Conservation (phyloP, 2,888 invertebrate species). For the Tetragonisca angustula region DNA sequence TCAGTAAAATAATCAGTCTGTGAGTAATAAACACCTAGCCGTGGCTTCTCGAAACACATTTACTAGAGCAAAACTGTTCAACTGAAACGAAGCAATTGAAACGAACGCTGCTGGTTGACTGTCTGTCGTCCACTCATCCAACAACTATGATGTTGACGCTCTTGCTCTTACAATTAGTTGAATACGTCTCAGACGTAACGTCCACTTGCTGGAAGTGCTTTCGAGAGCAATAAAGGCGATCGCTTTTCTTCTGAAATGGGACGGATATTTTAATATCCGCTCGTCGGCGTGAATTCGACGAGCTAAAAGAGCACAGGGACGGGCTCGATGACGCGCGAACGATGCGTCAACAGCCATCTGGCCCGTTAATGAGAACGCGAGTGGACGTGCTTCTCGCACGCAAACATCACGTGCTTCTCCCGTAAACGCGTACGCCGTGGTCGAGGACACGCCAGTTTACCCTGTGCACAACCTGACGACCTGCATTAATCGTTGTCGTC, state of each 20-base stretch:
- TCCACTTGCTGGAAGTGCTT: neutral
- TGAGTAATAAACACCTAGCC: too few relatives aligned
- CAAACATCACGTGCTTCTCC: constrained; percentile 37
- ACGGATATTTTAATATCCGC: neutral
- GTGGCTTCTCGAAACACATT: too few relatives aligned
- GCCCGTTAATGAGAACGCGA: constrained; percentile 49
- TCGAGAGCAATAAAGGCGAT: neutral
- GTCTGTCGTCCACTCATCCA: too few relatives aligned
- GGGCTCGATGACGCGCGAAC: constrained; percentile 45
- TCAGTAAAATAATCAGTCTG: too few relatives aligned
- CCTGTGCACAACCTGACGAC: constrained; percentile 63
- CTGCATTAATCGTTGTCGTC: constrained; percentile 73
- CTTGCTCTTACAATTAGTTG: neutral
- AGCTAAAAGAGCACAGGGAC: constrained; percentile 4
- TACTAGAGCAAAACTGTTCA: too few relatives aligned
- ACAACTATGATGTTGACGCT: too few relatives aligned
- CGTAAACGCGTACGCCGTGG: constrained; percentile 30
- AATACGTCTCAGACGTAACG: constrained; percentile 3
- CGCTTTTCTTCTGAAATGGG: neutral
- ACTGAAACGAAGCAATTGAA: too few relatives aligned
- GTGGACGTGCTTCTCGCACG: constrained; percentile 21
- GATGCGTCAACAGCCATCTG: constrained; percentile 57
- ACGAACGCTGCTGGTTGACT: too few relatives aligned
- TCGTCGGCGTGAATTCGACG: neutral
- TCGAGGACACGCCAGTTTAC: constrained; percentile 60